Evolutionary conservation across 2,113 vertebrate species (phyloP).

Genomic region (Apaloderma vittatum): DNA sequence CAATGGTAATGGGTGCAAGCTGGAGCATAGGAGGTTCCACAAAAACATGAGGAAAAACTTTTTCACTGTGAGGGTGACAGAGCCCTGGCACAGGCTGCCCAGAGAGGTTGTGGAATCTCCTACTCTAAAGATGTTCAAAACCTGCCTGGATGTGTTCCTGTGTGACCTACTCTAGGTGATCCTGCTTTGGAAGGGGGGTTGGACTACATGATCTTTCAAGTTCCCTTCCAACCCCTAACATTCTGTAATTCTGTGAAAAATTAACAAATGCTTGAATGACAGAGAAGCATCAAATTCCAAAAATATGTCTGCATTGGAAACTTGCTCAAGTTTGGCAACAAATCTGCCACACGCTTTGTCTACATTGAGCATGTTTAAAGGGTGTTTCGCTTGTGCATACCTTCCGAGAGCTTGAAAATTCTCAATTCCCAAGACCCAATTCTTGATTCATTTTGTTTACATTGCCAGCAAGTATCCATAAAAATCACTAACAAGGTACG

Average conservation of each 20-base stretch:
- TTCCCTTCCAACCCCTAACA: too few relatives aligned
- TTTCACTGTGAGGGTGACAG: too few relatives aligned
- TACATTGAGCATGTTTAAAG: accelerated
- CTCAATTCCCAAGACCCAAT: neutral
- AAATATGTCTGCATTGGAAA: neutral
- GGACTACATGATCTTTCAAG: too few relatives aligned
- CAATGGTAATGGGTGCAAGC: too few relatives aligned
- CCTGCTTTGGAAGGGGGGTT: too few relatives aligned
- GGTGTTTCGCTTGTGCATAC: neutral
- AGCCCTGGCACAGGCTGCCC: too few relatives aligned
- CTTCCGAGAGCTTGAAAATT: neutral
- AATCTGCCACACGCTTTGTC: accelerated
- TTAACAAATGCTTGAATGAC: neutral
- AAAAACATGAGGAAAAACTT: too few relatives aligned
- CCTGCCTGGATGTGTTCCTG: too few relatives aligned
- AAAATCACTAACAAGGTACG: neutral
- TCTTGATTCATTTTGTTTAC: neutral
- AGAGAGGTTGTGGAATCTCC: too few relatives aligned
- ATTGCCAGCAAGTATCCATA: neutral
- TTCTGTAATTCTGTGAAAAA: neutral
- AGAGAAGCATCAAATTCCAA: neutral
- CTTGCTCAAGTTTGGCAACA: neutral
- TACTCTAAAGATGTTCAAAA: too few relatives aligned
- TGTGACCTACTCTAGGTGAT: too few relatives aligned
- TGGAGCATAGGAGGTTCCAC: too few relatives aligned